Evolutionary conservation across 2,113 vertebrate genomes (phyloP).

Genomic region (Oryzias javanicus): DNA sequence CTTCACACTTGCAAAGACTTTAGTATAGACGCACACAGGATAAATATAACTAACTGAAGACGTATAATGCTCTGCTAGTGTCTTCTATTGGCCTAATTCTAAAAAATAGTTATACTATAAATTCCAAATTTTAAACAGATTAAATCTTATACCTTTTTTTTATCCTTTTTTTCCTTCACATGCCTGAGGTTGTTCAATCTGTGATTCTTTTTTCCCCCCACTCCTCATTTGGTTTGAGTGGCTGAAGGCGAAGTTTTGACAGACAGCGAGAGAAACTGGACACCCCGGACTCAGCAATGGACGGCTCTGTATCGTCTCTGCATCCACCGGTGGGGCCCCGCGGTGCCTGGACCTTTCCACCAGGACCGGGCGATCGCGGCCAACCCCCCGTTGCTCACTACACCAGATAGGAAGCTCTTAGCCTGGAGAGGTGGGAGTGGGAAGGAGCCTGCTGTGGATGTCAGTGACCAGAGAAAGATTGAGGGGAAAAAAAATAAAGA

Average conservation of each 20-base stretch:
- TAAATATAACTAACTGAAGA: conserved; percentile 37
- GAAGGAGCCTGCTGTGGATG: conserved; percentile 68
- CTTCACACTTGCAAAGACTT: conserved; percentile 38
- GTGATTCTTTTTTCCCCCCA: conserved; percentile 50
- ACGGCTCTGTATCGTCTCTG: conserved; percentile 60
- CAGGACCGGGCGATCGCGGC: conserved; percentile 50
- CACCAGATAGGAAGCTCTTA: conserved; percentile 56
- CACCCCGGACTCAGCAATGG: conserved; percentile 67
- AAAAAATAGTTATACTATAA: too few species aligned
- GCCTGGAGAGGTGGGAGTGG: conserved; percentile 64
- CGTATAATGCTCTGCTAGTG: conserved; percentile 19
- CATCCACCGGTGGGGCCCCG: conserved; percentile 66
- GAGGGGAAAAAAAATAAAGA: conserved; percentile 11
- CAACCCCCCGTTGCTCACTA: conserved; percentile 43
- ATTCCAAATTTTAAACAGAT: too few species aligned
- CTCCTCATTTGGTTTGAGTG: conserved; percentile 53
- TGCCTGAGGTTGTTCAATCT: conserved; percentile 68
- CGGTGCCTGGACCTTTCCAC: conserved; percentile 67
- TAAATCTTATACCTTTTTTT: conserved; percentile 8
- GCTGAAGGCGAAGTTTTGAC: conserved; percentile 71
- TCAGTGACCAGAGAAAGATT: conserved; percentile 60
- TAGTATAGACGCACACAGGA: conserved; percentile 37
- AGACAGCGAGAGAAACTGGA: conserved; percentile 73
- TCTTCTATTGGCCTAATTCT: conserved; percentile 12
- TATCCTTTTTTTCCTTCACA: conserved; percentile 29